phyloP scores from a whole-genome alignment of 2,113 vertebrate species.

The Copsychus sechellarum region DNA sequence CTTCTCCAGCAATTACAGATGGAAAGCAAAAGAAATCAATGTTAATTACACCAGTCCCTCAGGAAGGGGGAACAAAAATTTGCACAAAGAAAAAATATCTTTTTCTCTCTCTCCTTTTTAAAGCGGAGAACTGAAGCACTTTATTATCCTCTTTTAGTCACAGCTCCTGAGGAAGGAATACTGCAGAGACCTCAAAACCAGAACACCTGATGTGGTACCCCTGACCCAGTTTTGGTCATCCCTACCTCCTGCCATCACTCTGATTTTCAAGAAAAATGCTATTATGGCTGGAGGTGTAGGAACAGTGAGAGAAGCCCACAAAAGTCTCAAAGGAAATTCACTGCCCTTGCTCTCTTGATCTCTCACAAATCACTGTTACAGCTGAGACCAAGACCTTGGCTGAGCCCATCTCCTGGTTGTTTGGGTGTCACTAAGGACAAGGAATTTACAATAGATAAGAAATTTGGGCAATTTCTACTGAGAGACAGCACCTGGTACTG shows the following conservation, averaged over 20 bases:
- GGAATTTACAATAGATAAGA: neutral
- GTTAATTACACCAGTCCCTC: neutral
- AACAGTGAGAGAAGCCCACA: neutral
- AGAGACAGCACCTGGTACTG: neutral
- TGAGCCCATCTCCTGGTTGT: neutral
- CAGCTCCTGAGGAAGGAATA: neutral
- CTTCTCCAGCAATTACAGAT: neutral
- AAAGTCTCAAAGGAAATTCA: neutral
- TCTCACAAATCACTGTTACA: neutral
- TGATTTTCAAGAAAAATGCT: neutral
- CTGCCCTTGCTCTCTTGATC: neutral
- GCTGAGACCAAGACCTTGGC: neutral
- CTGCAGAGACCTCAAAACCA: neutral
- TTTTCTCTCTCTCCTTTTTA: neutral
- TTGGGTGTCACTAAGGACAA: neutral
- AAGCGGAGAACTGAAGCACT: neutral
- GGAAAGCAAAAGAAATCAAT: slow-evolving; percentile 24
- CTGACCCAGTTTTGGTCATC: neutral
- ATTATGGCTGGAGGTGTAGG: neutral
- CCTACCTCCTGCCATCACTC: neutral
- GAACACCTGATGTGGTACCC: neutral
- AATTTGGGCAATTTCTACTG: neutral
- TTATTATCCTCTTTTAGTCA: neutral
- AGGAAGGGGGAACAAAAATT: neutral
- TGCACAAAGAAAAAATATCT: neutral